Conservation (phyloP, 1,140 invertebrate genomes). For the Aphelinus atriplicis region DNA sequence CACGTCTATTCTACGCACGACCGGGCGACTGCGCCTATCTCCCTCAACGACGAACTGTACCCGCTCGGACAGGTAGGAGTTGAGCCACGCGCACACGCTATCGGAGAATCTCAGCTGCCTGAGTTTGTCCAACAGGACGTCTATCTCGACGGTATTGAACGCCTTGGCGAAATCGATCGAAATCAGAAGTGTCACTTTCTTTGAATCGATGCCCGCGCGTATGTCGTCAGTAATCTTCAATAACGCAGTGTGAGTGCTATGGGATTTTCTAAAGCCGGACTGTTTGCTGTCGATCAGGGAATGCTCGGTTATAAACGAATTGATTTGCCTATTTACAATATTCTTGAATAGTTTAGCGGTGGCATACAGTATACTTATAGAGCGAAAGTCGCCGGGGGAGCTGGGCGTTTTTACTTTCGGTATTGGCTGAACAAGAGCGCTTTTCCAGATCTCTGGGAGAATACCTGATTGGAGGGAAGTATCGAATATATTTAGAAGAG, state of each 20-base stretch:
- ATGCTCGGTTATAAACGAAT: not conserved
- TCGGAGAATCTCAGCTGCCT: not conserved
- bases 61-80: no score
- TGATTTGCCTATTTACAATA: constrained; percentile 1
- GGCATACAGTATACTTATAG: constrained; percentile 15
- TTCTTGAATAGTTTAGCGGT: constrained; percentile 12
- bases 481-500: no score
- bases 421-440: not conserved
- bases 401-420: not conserved
- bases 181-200: constrained; percentile 47
- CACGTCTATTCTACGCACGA: no score
- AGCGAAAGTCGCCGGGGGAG: not conserved
- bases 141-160: constrained; percentile 40
- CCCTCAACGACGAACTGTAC: no score
- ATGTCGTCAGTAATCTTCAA: constrained; percentile 51
- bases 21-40: no score
- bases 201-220: constrained; percentile 42
- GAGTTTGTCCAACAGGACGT: not conserved
- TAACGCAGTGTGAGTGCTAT: constrained; percentile 49
- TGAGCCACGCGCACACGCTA: no score
- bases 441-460: constrained; percentile 6
- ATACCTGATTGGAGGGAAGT: no score
- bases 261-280: constrained; percentile 47
- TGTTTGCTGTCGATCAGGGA: constrained; percentile 36
- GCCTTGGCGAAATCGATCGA: constrained; percentile 53